Base-by-base conservation (phyloP, 2,797 vertebrate species). In the Alca torda region DNA sequence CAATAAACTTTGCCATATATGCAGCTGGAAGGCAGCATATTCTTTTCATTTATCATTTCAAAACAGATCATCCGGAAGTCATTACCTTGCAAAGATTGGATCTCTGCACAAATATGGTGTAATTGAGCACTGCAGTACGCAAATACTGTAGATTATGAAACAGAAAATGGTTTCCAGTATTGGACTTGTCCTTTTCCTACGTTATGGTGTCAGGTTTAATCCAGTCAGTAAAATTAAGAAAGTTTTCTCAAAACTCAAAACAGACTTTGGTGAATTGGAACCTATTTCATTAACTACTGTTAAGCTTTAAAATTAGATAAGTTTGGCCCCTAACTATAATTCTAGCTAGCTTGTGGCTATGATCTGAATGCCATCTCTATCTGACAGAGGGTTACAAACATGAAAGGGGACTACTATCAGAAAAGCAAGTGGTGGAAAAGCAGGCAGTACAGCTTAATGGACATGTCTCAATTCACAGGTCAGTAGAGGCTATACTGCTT, bases 51-150 rank as follows among this genome's bases (percentile, higher is more conserved):
- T 73, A 90, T 96, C 94, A 87, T 80, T 94, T 93, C 95, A 92
- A 97, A 84, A 95, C n/a, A 96, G 57, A 95, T 51, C 80, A 97
- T 88, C 76, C 80, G 80, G 91, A 97, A 97, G 94, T 94, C 79
- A 95, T 96, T 93, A 94, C 73, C 51, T 61, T 48, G 77, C 86
- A 92, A 92, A 94, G 91, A 89, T 35, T 93, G 80, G 56, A 88
- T 78, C 89, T 93, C 92, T 93, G 89, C 75, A 95, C 46, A 90
- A 56, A 26, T 82, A 72, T 67, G 81, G 45, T 89, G 57, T 74
- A 97, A 96, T 8, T 93, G 90, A 96, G 73, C 54, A 87, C 87
- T 61, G 46, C 56, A 69, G 26, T 84, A 93, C 41, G 93, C 85
- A 97, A 96, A 96, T 94, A 95, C 13, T 84, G 73, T 23, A 95